These are phyloP conservation scores for Phocoena phocoena DNA, from an alignment of 2,113 vertebrate species.

Conservation along the genomic window DNA sequence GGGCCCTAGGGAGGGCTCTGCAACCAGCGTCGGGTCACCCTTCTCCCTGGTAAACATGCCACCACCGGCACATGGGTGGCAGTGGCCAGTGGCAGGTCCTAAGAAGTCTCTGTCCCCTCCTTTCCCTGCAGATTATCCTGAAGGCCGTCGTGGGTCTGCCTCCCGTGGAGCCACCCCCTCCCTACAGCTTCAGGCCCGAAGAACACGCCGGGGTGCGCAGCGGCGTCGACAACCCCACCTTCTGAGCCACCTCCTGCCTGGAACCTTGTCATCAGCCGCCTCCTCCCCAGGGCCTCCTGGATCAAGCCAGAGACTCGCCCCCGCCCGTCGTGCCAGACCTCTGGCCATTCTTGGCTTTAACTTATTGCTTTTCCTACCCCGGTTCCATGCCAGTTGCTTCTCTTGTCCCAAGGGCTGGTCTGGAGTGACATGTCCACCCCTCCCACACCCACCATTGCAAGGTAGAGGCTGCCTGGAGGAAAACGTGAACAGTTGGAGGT, in stretches of 20 bases:
- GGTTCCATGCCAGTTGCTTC: not conserved
- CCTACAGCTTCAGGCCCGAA: slow-evolving; percentile 61
- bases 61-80: rapidly evolving
- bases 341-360: slow-evolving; percentile 16
- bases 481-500: not conserved
- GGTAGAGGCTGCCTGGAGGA: not conserved
- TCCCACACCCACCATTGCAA: rapidly evolving
- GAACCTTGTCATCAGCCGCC: not conserved
- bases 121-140: slow-evolving; percentile 55
- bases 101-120: not conserved
- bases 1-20: not conserved
- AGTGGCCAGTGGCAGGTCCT: not conserved
- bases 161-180: slow-evolving; percentile 59
- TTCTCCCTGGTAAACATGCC: not conserved
- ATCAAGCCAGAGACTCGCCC: not conserved
- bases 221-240: slow-evolving; percentile 37
- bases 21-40: rapidly evolving
- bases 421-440: not conserved
- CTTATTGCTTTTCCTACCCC: slow-evolving; percentile 28
- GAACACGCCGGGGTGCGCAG: rapidly evolving
- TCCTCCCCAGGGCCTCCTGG: not conserved
- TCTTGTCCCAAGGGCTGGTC: not conserved
- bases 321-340: rapidly evolving
- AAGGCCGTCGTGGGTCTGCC: slow-evolving; percentile 9
- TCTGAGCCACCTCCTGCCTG: slow-evolving; percentile 19